Base-by-base conservation (phyloP, 2,113 vertebrate species). In the Oryzias celebensis region DNA sequence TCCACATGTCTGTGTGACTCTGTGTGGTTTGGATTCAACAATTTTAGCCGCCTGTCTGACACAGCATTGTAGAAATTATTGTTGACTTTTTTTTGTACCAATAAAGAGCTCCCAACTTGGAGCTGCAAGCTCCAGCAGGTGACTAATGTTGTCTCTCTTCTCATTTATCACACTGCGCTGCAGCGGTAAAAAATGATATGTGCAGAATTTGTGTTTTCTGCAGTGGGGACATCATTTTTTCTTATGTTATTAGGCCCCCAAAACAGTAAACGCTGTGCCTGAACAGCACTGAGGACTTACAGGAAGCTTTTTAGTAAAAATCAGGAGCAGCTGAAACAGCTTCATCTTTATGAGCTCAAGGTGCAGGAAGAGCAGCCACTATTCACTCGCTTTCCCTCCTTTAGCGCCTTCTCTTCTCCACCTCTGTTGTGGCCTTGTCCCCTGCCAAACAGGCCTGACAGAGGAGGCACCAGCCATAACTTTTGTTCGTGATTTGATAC, bases 391-490 rank as follows among this genome's bases (percentile, higher is more conserved):
- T 57, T 69, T 81, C 63, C 68, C 47, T 73, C 58, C 23, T 44
- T 48, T 58, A 52, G 36, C 48, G 28, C 52, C 60, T 36, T 47
- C 36, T 41, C 55, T 49, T 46, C 63, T 49, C 49, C 65, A 28
- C 23, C 54, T 58, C 16, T 50, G 24, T 46, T 0, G 5, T 0
- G 49, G 70, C 78, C 78, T 81, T 71, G 75, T 70, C 69, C 57
- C 20, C 10, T 42, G 61, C 68, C 76, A 71, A 73, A 18, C 49
- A 20, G 76, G 52, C 73, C 78, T 63, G 71, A 78, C 67, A 71
- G 49, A 45, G 57, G 54, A 75, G 73, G 70, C 65, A 45, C 28
- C 71, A 50, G 64, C 76, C 47, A 57, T 80, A 85, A 78, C 72
- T 76, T 74, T 67, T 55, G 51, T 41, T 51, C 46, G 44, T 73